These are phyloP conservation scores for Carassius auratus DNA, from an alignment of 2,113 vertebrate species.

Conservation along the genomic window DNA sequence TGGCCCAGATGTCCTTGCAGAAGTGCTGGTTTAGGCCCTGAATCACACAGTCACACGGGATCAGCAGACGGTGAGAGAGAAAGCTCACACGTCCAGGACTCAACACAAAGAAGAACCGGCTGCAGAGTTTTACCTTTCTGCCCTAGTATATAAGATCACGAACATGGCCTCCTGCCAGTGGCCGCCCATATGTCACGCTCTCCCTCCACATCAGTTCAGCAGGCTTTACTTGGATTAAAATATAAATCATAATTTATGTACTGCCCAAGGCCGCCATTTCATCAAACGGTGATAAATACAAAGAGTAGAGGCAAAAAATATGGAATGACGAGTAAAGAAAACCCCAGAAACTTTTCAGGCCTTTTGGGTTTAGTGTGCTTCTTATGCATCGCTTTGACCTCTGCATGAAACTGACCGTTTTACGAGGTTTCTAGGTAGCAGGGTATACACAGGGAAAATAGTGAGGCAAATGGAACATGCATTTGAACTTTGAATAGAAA, in stretches of 20 bases:
- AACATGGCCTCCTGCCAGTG: slow-evolving; percentile 53
- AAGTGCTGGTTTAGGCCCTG: neutral
- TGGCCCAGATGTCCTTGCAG: slow-evolving; percentile 11
- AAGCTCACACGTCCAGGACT: neutral
- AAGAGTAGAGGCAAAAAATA: slow-evolving; percentile 23
- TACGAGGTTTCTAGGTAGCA: neutral
- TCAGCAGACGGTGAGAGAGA: neutral
- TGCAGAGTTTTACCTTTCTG: slow-evolving; percentile 19
- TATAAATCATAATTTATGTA: slow-evolving; percentile 61
- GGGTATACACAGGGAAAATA: neutral
- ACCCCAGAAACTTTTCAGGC: neutral
- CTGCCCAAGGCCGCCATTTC: slow-evolving; percentile 46
- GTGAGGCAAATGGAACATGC: neutral
- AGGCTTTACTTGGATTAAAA: slow-evolving; percentile 60
- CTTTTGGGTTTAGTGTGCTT: neutral
- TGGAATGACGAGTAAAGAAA: neutral
- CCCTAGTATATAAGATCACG: slow-evolving; percentile 44
- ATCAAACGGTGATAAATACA: slow-evolving; percentile 49
- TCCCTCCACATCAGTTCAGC: slow-evolving; percentile 49
- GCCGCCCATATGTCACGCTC: slow-evolving; percentile 54
- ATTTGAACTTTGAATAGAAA: neutral
- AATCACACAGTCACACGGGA: neutral
- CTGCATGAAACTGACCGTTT: neutral
- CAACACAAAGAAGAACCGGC: neutral
- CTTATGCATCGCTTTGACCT: neutral